A percentile compares a stretch with the other conserved stretches of the same genome.
Evolutionary conservation across 1,140 invertebrate genomes (phyloP).

Genomic region (Helicoverpa armigera): DNA sequence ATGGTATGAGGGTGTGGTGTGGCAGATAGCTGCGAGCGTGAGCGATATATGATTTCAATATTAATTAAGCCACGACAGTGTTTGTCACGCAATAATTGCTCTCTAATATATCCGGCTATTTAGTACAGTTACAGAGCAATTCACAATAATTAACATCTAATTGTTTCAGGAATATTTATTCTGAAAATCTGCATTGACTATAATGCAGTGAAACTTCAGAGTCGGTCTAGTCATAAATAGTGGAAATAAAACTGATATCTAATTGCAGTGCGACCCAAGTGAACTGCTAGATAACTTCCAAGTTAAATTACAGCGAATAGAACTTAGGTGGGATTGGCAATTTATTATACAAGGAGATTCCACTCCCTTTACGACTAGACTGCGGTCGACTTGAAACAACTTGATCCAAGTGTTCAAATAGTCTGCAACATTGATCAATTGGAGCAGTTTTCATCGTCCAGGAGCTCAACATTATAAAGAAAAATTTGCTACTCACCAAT

Average conservation of each 20-base stretch:
- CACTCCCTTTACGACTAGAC: slow-evolving; percentile 26
- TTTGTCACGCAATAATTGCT: background rate
- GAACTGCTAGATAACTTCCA: slow-evolving; percentile 15
- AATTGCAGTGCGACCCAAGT: background rate
- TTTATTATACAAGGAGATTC: slow-evolving; percentile 34
- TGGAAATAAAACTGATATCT: background rate
- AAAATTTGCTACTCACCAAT: slow-evolving; percentile 91
- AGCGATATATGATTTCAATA: background rate
- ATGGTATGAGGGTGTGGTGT: background rate
- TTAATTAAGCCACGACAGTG: background rate
- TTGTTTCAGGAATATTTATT: too few species aligned
- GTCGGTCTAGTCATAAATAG: background rate
- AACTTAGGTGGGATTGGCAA: slow-evolving; percentile 26
- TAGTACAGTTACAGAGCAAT: too few species aligned
- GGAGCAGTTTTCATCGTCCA: background rate
- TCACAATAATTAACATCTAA: too few species aligned
- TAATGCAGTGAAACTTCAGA: too few species aligned
- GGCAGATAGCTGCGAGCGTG: background rate
- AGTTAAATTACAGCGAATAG: background rate
- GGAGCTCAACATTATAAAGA: background rate
- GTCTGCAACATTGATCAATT: slow-evolving; percentile 25
- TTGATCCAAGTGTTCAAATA: slow-evolving; percentile 24
- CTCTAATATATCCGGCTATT: too few species aligned
- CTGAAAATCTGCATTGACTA: too few species aligned
- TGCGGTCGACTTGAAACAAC: slow-evolving; percentile 10